These are phyloP conservation scores for Schizotus pectinicornis DNA, from an alignment of 2,888 invertebrate species.

Conservation along the genomic window DNA sequence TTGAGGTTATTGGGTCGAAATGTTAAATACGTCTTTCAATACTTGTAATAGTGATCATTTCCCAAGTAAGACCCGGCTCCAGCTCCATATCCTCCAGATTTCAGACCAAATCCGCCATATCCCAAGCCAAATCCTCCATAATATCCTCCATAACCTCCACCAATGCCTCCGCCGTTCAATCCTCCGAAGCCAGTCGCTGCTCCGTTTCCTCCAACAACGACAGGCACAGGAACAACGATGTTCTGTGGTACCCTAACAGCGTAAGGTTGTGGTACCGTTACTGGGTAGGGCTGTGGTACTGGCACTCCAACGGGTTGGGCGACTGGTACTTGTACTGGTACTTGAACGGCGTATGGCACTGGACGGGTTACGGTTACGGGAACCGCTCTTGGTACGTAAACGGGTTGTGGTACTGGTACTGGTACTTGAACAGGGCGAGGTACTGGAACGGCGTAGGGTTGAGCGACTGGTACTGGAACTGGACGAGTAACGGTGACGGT, in stretches of 20 bases:
- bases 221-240: constrained; percentile 7
- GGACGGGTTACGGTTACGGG: constrained; percentile 53
- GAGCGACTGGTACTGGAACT: constrained; percentile 62
- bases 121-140: constrained; percentile 8
- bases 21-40: too few species aligned
- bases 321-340: constrained; percentile 56
- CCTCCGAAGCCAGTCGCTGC: neutral
- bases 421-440: constrained; percentile 59
- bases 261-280: constrained; percentile 36
- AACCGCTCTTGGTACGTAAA: constrained; percentile 51
- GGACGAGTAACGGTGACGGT: constrained; percentile 58
- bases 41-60: too few species aligned
- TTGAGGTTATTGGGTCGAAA: too few species aligned
- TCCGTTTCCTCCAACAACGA: too few species aligned
- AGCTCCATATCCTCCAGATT: constrained; percentile 41
- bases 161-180: neutral
- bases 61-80: too few species aligned
- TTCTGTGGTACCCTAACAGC: constrained; percentile 37
- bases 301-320: constrained; percentile 59
- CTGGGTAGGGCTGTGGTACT: constrained; percentile 38
- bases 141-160: constrained; percentile 1
- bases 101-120: neutral
- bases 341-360: constrained; percentile 57
- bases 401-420: constrained; percentile 52
- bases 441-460: constrained; percentile 61